Conservation (phyloP, 2,888 invertebrate species). For the Seira ritae region DNA sequence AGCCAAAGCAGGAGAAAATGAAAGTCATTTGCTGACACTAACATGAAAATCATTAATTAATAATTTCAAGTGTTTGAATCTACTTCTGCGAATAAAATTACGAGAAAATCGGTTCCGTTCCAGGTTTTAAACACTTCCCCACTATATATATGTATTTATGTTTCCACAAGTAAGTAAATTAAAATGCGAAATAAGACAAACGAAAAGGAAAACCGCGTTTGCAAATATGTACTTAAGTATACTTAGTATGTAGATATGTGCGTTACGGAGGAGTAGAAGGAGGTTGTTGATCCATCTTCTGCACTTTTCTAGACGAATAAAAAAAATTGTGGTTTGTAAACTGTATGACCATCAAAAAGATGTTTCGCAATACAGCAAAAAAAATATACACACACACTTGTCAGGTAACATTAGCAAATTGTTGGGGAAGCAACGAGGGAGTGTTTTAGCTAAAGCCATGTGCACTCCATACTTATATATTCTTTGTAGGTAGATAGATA, state of each 20-base stretch:
- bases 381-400: neutral
- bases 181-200: too few species aligned
- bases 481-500: too few species aligned
- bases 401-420: conserved; percentile 14
- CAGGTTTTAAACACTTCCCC: too few species aligned
- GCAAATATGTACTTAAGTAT: too few species aligned
- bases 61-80: conserved; percentile 58
- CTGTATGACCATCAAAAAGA: neutral
- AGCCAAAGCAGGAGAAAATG: conserved; percentile 25
- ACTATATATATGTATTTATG: too few species aligned
- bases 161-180: too few species aligned
- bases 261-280: too few species aligned
- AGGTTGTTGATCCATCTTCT: too few species aligned
- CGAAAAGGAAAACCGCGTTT: too few species aligned
- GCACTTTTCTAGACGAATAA: conserved; percentile 13
- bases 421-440: neutral
- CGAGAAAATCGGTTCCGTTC: too few species aligned
- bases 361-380: neutral
- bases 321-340: neutral
- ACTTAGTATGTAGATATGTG: too few species aligned
- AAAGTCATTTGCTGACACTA: conserved; percentile 46
- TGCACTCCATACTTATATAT: neutral
- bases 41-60: conserved; percentile 61
- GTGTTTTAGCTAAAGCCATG: neutral
- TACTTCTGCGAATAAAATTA: neutral